Conservation (phyloP, 2,797 vertebrate genomes). For the Anguilla marmorata region DNA sequence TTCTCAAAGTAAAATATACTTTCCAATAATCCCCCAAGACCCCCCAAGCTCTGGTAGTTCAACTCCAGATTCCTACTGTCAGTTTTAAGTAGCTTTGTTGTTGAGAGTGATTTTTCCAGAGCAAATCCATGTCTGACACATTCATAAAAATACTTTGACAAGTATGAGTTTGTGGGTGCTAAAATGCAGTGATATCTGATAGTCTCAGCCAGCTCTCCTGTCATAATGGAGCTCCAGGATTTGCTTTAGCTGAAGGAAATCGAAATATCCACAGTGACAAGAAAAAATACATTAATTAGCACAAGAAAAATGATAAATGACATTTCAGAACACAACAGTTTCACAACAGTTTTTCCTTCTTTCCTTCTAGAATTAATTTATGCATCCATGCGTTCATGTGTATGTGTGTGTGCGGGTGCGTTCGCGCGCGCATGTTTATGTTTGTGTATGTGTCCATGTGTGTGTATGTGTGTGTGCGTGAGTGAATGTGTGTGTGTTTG, state of each 20-base stretch:
- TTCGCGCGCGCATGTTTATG: too few species aligned
- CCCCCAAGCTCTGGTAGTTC: neutral
- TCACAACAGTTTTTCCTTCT: neutral
- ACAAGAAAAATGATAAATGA: neutral
- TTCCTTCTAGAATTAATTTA: neutral
- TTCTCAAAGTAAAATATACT: neutral
- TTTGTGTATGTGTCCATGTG: too few species aligned
- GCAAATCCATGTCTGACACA: neutral
- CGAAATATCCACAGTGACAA: neutral
- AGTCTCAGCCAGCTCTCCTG: neutral
- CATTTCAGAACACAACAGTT: neutral
- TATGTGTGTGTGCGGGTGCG: too few species aligned
- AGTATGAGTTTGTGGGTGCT: neutral
- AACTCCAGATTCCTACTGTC: neutral
- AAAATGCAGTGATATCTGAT: neutral
- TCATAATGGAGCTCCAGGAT: neutral
- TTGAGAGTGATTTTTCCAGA: conserved; percentile 1
- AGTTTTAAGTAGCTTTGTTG: neutral
- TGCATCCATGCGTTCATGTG: too few species aligned
- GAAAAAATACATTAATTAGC: neutral
- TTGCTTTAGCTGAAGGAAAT: neutral
- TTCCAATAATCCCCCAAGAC: neutral
- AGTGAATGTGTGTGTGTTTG: too few species aligned
- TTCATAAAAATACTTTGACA: neutral
- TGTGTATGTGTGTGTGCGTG: too few species aligned